Evolutionary conservation across 2,888 invertebrate genomes (phyloP).

Genomic region (Agriotes lineatus): DNA sequence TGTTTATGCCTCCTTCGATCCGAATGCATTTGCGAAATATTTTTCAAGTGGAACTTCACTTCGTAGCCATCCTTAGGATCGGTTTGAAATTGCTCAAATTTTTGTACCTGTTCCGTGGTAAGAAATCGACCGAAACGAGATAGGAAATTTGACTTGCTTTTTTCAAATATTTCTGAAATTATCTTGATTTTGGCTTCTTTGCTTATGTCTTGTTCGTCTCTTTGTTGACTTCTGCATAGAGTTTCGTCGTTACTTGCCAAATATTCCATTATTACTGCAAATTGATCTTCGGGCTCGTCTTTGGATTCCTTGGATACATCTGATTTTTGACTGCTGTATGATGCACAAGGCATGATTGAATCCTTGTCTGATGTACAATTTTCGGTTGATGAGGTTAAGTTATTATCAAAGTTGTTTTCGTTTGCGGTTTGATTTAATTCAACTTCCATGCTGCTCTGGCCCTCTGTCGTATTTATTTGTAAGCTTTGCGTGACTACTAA

Average conservation of each 20-base stretch:
- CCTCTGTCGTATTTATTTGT: background rate
- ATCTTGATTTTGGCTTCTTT: conserved; percentile 78
- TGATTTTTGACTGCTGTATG: too few species aligned
- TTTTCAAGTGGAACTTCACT: conserved; percentile 74
- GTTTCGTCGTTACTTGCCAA: conserved; percentile 73
- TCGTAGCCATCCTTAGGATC: conserved; percentile 68
- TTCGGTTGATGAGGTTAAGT: background rate
- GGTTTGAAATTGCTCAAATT: conserved; percentile 70
- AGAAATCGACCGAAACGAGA: conserved; percentile 82
- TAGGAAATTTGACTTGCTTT: conserved; percentile 79
- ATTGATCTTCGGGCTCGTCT: too few species aligned
- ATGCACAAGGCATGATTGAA: too few species aligned
- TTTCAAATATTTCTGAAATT: conserved; percentile 73
- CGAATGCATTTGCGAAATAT: conserved; percentile 72
- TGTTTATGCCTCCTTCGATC: conserved; percentile 63
- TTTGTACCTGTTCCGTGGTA: conserved; percentile 75
- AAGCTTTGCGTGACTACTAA: background rate
- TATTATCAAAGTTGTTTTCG: background rate
- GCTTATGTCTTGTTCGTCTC: conserved; percentile 81
- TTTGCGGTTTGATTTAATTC: background rate
- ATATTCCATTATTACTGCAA: conserved; percentile 69
- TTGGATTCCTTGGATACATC: too few species aligned
- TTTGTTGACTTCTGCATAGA: conserved; percentile 86
- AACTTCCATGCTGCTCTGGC: background rate
- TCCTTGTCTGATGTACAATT: background rate